phyloP scores from a whole-genome alignment of 1,140 invertebrate genomes.

The Drosophila ananassae region DNA sequence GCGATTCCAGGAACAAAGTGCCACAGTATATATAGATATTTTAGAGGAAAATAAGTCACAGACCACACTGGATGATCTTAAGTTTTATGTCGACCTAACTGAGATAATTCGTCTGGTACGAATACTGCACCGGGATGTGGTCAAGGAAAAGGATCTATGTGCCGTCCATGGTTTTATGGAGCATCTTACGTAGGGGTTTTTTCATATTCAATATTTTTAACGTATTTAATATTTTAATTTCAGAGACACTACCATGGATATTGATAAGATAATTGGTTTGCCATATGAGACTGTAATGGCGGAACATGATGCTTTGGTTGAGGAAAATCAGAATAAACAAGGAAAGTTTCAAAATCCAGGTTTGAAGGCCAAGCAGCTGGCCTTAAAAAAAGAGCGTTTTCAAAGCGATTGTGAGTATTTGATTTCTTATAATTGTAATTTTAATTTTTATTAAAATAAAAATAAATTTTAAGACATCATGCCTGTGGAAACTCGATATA shows the following conservation, averaged over 20 bases:
- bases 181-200: constrained; percentile 18
- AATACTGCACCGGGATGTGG: constrained; percentile 18
- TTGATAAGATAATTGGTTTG: constrained; percentile 27
- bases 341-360: constrained; percentile 4
- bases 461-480: constrained; percentile 9
- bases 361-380: neutral
- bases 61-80: constrained; percentile 31
- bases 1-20: constrained; percentile 34
- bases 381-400: constrained; percentile 5
- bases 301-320: neutral
- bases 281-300: constrained; percentile 20
- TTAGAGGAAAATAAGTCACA: constrained; percentile 16
- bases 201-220: no score
- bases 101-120: constrained; percentile 45
- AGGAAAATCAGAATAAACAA: constrained; percentile 5
- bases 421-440: neutral
- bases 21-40: constrained; percentile 42
- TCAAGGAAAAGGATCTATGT: constrained; percentile 33
- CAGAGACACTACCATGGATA: constrained; percentile 53
- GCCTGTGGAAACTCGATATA: constrained; percentile 57
- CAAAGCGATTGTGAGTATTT: constrained; percentile 23
- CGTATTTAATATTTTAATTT: neutral
- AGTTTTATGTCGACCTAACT: constrained; percentile 45
- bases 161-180: constrained; percentile 18
- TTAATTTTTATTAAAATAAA: no score